phyloP scores from a whole-genome alignment of 2,888 invertebrate species.

The Pachydiplax longipennis region DNA sequence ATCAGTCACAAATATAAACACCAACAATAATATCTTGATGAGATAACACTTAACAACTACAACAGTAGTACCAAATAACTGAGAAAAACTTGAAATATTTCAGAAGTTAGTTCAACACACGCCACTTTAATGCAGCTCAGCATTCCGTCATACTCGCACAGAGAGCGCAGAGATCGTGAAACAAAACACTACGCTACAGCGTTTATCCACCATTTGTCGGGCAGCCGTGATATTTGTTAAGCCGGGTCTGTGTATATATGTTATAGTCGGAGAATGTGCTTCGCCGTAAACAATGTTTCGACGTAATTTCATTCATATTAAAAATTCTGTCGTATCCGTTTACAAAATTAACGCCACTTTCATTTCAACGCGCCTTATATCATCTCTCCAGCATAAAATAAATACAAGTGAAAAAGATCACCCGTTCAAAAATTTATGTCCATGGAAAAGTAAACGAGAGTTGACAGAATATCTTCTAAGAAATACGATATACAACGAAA shows the following conservation, averaged over 20 bases:
- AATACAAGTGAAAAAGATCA: constrained; percentile 49
- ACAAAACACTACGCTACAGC: background rate
- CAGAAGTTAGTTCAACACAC: constrained; percentile 36
- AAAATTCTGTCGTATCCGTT: background rate
- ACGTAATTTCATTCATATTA: background rate
- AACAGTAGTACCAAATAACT: constrained; percentile 28
- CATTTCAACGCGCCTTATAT: background rate
- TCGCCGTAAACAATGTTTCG: background rate
- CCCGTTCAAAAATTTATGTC: constrained; percentile 54
- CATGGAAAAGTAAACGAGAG: constrained; percentile 53
- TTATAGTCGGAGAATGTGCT: background rate
- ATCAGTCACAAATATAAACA: constrained; percentile 21
- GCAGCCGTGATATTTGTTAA: background rate
- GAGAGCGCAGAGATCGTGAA: constrained; percentile 43
- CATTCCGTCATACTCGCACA: constrained; percentile 43
- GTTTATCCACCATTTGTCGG: constrained; percentile 7
- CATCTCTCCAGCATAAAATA: background rate
- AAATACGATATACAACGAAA: constrained; percentile 52
- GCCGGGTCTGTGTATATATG: background rate
- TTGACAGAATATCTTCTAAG: constrained; percentile 51
- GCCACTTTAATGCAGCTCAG: constrained; percentile 45
- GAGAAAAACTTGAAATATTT: constrained; percentile 32
- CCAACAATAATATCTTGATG: constrained; percentile 28
- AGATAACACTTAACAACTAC: constrained; percentile 41
- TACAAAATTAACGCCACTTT: background rate